These are phyloP conservation scores for Neodon shergylaensis DNA, from an alignment of 2,113 vertebrate species.

Conservation along the genomic window DNA sequence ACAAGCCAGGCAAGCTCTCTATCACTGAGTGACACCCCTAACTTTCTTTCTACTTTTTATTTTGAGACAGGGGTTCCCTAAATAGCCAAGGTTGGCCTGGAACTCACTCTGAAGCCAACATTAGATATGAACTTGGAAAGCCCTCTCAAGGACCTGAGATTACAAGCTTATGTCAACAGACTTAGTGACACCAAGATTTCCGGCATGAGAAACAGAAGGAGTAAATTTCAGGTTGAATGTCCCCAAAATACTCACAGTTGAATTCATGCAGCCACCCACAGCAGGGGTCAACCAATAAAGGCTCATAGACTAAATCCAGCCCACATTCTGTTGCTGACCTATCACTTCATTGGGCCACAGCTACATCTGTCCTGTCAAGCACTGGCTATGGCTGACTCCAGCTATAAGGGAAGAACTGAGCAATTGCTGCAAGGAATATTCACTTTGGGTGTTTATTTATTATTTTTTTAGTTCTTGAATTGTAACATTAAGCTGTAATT, in stretches of 20 bases:
- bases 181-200: background rate
- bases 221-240: background rate
- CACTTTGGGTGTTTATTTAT: background rate
- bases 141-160: background rate
- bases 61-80: background rate
- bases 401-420: background rate
- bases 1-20: background rate
- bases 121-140: background rate
- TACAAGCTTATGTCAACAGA: background rate
- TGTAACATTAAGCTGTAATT: background rate
- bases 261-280: accelerated
- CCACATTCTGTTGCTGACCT: background rate
- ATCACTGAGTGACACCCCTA: background rate
- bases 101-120: background rate
- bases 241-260: background rate
- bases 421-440: background rate
- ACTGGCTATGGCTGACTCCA: background rate
- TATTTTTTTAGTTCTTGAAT: no score
- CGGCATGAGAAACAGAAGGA: background rate
- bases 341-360: background rate
- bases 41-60: background rate
- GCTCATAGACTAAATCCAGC: background rate
- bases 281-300: no score
- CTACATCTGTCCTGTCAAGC: background rate
- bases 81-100: background rate